Evolutionary conservation across 53 echinoderm and acorn worm species (phyloP), one percentile per base, ranked within the genome.

Genomic region (Luidia sarsii): DNA sequence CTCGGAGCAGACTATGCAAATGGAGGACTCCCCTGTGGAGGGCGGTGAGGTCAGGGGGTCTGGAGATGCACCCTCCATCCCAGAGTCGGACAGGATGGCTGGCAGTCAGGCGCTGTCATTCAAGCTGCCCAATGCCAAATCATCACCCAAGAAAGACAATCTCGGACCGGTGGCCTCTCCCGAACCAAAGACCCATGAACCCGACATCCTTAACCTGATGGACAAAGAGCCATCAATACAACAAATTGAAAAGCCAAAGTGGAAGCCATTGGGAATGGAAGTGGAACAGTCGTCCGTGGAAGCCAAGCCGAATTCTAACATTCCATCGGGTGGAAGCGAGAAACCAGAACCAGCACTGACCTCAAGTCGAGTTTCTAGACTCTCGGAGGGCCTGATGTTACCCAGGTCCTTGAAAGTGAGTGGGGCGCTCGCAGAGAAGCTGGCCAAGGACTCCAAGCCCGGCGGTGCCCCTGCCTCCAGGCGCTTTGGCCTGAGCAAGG

Each of bases 1-100:
- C 87, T n/a, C n/a, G n/a, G 91, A 87, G 41, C 83, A 87, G 52
- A 71, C 87, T 3, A 68, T 68, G 45, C 82, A 82, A n/a, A 32
- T 82, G 10, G 82, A 68, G 7, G 13, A 25, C 2, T 37, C 23
- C 14, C 15, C 72, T 37, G 72, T 2, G 13, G 55, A 55, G 20
- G 23, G 16, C 23, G 24, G 1, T 0, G 55, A 6, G n/a, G n/a
- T n/a, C n/a, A n/a, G n/a, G n/a, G n/a, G n/a, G n/a, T n/a, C n/a
- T n/a, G n/a, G n/a, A n/a, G n/a, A n/a, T n/a, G n/a, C n/a, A n/a
- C n/a, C n/a, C n/a, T n/a, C n/a, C n/a, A n/a, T n/a, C n/a, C n/a
- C n/a, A n/a, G n/a, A n/a, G n/a, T n/a, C n/a, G n/a, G n/a, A n/a
- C n/a, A n/a, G n/a, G n/a, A n/a, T n/a, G n/a, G n/a, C n/a, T n/a